Conservation (phyloP, 1,140 invertebrate genomes). For the Temnothorax nylanderi region DNA sequence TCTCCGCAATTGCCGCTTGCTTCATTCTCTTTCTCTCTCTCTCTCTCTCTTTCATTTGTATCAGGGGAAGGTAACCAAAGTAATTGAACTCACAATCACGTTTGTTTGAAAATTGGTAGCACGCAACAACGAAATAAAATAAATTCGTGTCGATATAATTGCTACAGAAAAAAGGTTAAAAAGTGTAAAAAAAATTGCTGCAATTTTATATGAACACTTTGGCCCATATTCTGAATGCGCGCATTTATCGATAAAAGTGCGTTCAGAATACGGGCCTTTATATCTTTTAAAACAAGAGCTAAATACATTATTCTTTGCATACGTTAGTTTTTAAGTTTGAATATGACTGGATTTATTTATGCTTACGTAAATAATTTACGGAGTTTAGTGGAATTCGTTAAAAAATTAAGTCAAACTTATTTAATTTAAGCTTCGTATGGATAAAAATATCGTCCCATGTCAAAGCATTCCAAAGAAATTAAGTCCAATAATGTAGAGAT, state of each 20-base stretch:
- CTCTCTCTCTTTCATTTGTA: background rate
- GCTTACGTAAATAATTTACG: background rate
- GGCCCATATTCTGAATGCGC: too few species aligned
- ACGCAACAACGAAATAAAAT: background rate
- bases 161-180: background rate
- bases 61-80: background rate
- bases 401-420: background rate
- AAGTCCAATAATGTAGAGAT: background rate
- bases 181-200: background rate
- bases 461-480: slow-evolving; percentile 28
- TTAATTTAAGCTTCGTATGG: background rate
- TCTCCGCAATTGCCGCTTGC: background rate
- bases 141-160: background rate
- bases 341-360: background rate
- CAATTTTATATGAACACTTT: background rate
- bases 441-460: slow-evolving; percentile 6
- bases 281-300: background rate
- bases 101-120: slow-evolving; percentile 1
- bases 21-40: background rate
- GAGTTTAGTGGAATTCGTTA: background rate
- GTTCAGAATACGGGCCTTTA: background rate
- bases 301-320: background rate
- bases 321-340: background rate
- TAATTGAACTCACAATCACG: background rate
- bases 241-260: too few species aligned